Percentiles rank a stretch among this genome's conserved stretches.
phyloP scores from a whole-genome alignment of 1,140 invertebrate genomes.

The Plutomurus gul region DNA sequence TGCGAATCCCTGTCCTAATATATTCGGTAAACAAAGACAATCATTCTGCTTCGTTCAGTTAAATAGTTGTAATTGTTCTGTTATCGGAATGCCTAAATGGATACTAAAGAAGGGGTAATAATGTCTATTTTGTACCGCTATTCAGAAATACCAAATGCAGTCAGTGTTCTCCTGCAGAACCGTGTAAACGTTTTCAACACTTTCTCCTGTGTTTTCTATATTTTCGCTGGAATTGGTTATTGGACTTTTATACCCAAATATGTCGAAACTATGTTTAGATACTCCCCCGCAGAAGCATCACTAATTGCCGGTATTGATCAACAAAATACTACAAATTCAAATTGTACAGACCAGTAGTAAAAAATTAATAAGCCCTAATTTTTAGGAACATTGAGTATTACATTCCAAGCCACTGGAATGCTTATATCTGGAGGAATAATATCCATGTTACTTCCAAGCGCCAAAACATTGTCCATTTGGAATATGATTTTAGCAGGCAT shows the following conservation, averaged over 20 bases:
- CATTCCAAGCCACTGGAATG: slow-evolving; percentile 73
- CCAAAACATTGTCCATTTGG: slow-evolving; percentile 71
- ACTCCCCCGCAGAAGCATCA: slow-evolving; percentile 71
- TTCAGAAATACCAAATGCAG: slow-evolving; percentile 60
- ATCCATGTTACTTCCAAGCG: slow-evolving; percentile 69
- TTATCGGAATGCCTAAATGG: too few relatives aligned
- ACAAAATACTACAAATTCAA: background rate
- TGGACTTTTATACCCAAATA: slow-evolving; percentile 78
- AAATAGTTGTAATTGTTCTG: slow-evolving; percentile 46
- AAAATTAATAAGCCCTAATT: background rate
- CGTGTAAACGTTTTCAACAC: slow-evolving; percentile 71
- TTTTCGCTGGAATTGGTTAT: slow-evolving; percentile 73
- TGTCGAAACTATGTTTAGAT: slow-evolving; percentile 74
- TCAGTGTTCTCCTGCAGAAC: slow-evolving; percentile 67
- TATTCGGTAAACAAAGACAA: background rate
- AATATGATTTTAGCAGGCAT: slow-evolving; percentile 71
- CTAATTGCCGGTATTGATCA: slow-evolving; percentile 65
- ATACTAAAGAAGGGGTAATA: too few relatives aligned
- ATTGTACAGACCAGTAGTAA: too few relatives aligned
- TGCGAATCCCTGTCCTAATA: background rate
- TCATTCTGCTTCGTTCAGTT: too few relatives aligned
- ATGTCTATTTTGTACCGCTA: background rate
- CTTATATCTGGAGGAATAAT: slow-evolving; percentile 71
- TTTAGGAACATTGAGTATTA: slow-evolving; percentile 65
- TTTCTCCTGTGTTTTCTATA: slow-evolving; percentile 69